A percentile compares a stretch with the other conserved stretches of the same genome.
phyloP scores from a whole-genome alignment of 1,140 invertebrate genomes.

The Doryteuthis pealeii region DNA sequence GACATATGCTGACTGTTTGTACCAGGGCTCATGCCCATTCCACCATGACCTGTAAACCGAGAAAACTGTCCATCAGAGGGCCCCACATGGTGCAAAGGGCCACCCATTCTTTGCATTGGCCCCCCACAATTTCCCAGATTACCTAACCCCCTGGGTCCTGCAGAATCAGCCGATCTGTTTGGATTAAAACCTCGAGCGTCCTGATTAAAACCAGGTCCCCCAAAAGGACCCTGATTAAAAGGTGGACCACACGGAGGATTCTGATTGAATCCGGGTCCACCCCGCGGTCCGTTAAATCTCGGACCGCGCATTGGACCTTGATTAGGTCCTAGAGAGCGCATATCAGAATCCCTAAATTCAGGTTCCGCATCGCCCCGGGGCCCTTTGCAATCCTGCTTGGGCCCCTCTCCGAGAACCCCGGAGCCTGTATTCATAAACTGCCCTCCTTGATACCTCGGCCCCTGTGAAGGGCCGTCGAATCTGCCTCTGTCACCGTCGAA shows the following conservation, averaged over 20 bases:
- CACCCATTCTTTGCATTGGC: too few species aligned
- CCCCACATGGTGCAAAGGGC: too few species aligned
- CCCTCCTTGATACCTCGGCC: background rate
- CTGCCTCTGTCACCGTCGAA: background rate
- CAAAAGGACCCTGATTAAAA: background rate
- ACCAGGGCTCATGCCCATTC: too few species aligned
- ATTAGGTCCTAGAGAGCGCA: background rate
- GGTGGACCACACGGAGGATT: background rate
- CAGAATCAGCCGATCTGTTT: too few species aligned
- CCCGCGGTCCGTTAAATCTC: background rate
- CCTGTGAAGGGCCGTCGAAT: background rate
- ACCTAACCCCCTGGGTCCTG: too few species aligned
- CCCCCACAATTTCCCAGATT: too few species aligned
- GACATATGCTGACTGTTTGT: too few species aligned
- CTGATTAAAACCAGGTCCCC: background rate
- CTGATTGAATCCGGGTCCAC: background rate
- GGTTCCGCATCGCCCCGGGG: background rate
- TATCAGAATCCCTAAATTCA: constrained; percentile 3
- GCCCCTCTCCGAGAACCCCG: background rate
- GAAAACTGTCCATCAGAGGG: too few species aligned
- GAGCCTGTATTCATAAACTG: background rate
- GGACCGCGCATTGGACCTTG: background rate
- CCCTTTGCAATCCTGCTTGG: constrained; percentile 4
- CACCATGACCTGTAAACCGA: too few species aligned
- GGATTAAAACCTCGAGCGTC: too few species aligned